Percentiles rank a stretch among this genome's conserved stretches.
These are phyloP conservation scores for Muntiacus reevesi DNA, from an alignment of 2,113 vertebrate species.

Conservation along the genomic window DNA sequence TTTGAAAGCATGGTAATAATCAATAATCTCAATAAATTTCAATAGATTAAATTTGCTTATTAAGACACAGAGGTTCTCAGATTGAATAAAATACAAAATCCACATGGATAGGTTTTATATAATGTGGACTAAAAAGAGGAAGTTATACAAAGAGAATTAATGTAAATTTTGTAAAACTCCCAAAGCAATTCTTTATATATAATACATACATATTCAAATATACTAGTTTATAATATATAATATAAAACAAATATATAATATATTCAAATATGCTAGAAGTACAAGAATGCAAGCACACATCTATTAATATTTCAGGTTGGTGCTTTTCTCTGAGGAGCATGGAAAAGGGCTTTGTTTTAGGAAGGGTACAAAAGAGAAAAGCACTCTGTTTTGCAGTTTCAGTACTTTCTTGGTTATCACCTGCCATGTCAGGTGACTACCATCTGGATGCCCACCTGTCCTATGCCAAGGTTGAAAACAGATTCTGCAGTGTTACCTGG, in stretches of 20 bases:
- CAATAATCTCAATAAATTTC: not conserved
- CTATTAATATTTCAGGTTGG: not conserved
- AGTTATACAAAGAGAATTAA: not conserved
- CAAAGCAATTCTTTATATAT: not conserved
- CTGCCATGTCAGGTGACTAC: not conserved
- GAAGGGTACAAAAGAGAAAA: not conserved
- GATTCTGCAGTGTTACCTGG: not conserved
- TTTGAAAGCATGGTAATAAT: not conserved
- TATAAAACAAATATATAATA: not conserved
- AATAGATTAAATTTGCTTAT: not conserved
- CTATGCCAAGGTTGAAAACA: not conserved
- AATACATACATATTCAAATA: not conserved
- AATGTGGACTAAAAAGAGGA: not conserved
- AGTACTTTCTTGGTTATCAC: not conserved
- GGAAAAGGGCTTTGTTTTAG: not conserved
- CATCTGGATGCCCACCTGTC: not conserved
- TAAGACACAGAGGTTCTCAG: not conserved
- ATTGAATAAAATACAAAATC: not conserved
- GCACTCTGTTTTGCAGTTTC: not conserved
- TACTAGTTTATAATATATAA: not conserved
- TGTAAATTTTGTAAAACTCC: not conserved
- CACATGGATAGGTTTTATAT: not conserved
- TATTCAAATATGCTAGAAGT: not conserved
- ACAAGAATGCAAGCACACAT: not conserved
- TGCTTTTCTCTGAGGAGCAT: not conserved